Evolutionary conservation across 2,888 invertebrate genomes (phyloP), one percentile per base, ranked within the genome.

Genomic region (Caradrina clavipalpis): DNA sequence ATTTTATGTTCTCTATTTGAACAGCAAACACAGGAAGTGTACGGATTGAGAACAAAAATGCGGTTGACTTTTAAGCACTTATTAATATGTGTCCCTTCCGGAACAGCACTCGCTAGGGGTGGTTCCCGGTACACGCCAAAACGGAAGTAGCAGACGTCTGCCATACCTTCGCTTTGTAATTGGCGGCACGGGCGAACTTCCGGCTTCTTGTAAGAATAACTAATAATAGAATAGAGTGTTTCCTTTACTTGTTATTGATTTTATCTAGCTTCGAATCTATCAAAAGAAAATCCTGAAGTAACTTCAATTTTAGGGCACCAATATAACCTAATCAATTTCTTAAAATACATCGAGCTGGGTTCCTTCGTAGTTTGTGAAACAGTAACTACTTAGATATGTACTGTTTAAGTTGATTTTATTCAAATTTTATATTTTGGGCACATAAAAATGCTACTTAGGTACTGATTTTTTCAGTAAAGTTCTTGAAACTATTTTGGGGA

Each of bases 131-230:
- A 92, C 86, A 86, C 83, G 89, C 90, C 86, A 94, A 94, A 95
- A 92, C 95, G 96, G 96, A 96, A 95, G 95, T 95, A 93, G 89
- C 93, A 93, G 93, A 89, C 95, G 93, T 90, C 90, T 90, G 92
- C 93, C 91, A 92, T 92, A 90, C 91, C 89, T 89, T 87, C 82
- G 84, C 88, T 88, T 88, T 90, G 88, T 93, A 94, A 94, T 94
- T 92, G 93, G 92, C 91, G 90, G 94, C 94, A 94, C 95, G 95
- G 92, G 92, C 91, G 91, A 86, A 88, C 88, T 95, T 96, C 95
- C 95, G 95, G 89, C 88, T 91, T 89, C 82, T 88, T 83, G 76
- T 72, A 72, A 69, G 56, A 69, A 80, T 65, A 53, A 76, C 82
- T 85, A 86, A 81, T 81, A 86, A 85, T 87, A 88, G 83, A 68